A percentile compares a stretch with the other conserved stretches of the same genome.
Evolutionary conservation across 2,888 invertebrate species (phyloP).

Genomic region (Drosophila atripex): DNA sequence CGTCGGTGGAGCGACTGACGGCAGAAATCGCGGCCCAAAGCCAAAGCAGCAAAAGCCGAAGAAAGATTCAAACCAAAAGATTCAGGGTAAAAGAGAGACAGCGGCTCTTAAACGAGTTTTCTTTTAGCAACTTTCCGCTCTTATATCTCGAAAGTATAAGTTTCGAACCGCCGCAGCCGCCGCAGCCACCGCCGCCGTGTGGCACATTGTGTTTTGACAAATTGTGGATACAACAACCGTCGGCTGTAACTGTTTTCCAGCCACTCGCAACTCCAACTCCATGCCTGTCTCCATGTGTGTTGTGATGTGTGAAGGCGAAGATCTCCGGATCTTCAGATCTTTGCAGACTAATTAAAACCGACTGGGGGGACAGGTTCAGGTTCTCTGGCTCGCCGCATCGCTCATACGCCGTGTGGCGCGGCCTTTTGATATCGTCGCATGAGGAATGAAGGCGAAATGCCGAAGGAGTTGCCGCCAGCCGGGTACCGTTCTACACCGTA

Average conservation of each 20-base stretch:
- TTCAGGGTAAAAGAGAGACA: conserved; percentile 35
- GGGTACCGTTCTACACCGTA: conserved; percentile 8
- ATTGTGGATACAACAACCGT: conserved; percentile 64
- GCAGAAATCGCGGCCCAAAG: conserved; percentile 52
- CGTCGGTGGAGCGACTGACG: conserved; percentile 82
- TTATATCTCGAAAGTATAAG: conserved; percentile 77
- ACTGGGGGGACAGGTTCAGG: conserved; percentile 10
- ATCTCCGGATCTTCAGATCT: conserved; percentile 18
- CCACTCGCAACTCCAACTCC: background rate
- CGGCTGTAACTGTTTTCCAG: conserved; percentile 4
- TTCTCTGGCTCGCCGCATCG: conserved; percentile 15
- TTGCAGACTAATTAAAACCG: conserved; percentile 60
- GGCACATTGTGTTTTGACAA: conserved; percentile 67
- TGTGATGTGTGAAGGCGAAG: conserved; percentile 56
- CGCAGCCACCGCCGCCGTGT: background rate
- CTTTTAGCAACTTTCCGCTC: conserved; percentile 59
- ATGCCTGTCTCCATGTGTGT: conserved; percentile 22
- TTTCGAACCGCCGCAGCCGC: conserved; percentile 26
- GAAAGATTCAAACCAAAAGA: conserved; percentile 13
- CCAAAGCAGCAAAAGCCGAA: conserved; percentile 63
- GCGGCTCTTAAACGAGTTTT: conserved; percentile 66
- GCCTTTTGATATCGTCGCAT: background rate
- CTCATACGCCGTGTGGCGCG: conserved; percentile 25
- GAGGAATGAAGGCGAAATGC: conserved; percentile 35
- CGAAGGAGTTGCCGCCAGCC: conserved; percentile 5